These are phyloP conservation scores for Spodoptera littoralis DNA, from an alignment of 2,888 invertebrate genomes.

Conservation along the genomic window DNA sequence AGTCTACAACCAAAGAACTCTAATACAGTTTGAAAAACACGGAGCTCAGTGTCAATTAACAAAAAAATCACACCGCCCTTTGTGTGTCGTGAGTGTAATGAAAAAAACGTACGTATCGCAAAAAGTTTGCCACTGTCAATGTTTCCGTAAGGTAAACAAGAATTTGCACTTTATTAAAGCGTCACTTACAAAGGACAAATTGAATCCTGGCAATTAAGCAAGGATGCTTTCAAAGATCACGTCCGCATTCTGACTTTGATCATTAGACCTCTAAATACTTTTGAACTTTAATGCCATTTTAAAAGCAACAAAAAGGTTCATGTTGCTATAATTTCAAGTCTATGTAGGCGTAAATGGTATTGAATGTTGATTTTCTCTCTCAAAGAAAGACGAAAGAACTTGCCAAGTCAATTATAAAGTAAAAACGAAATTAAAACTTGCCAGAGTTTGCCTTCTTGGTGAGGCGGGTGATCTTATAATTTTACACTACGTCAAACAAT, in stretches of 20 bases:
- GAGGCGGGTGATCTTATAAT: conserved; percentile 26
- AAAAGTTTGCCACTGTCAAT: background rate
- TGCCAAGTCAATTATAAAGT: conserved; percentile 54
- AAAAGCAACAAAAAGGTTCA: background rate
- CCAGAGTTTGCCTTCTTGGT: conserved; percentile 24
- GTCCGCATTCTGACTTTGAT: too few species aligned
- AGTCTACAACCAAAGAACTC: too few species aligned
- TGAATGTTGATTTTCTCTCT: conserved; percentile 13
- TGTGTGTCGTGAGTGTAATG: conserved; percentile 3
- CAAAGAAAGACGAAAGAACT: conserved; percentile 30
- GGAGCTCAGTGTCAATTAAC: background rate
- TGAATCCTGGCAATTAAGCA: background rate
- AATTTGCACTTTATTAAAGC: background rate
- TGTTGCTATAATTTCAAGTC: background rate
- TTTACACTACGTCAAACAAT: conserved; percentile 33
- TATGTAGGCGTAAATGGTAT: conserved; percentile 5
- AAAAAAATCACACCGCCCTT: conserved; percentile 1
- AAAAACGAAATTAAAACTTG: conserved; percentile 49
- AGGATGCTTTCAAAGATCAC: too few species aligned
- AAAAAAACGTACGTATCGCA: background rate
- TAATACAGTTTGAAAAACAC: too few species aligned
- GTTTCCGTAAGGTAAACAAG: too few species aligned
- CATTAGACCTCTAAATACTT: too few species aligned
- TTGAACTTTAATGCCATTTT: too few species aligned
- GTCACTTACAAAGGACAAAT: background rate